Evolutionary conservation across 1,140 invertebrate species (phyloP), one percentile per base, ranked within the genome.

Genomic region (Neoseiulus cucumeris): DNA sequence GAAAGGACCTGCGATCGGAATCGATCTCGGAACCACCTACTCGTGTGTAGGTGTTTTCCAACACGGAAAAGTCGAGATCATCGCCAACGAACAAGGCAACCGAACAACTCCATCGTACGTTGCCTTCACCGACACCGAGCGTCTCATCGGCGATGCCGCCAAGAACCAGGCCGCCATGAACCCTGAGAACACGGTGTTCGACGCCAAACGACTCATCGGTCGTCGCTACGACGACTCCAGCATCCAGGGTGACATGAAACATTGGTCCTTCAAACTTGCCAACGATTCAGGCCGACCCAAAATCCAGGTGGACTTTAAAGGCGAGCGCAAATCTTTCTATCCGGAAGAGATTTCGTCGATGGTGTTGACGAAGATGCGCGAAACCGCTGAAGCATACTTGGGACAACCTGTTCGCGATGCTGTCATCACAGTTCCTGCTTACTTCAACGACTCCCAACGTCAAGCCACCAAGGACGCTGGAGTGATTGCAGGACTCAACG

Each of bases 211-310:
- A 76, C 80, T 96, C 69, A 95, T 96, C 75, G 91, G 91, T 64
- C 84, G 91, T 73, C 86, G 89, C 69, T 96, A 90, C 73, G 89
- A 94, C 67, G 93, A 96, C 76, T 69, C 82, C 9, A 83, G 85
- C 28, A 87, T 96, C 42, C 89, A 95, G 78, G 80, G 82, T 51
- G 92, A 96, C 73, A 94, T 94, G 87, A 94, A 93, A 77, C 89
- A 94, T 75, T 96, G 91, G 91, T 91, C 92, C 1, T 97, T 96
- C 76, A 85, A 84, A 67, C 90, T 96, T 1, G 79, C 91, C 68
- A 89, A 82, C 68, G 87, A 92, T 72, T 81, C 80, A 68, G 80
- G 83, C 39, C 93, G 93, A 79, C 90, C 78, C 81, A 75, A 91
- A 86, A 78, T 91, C 86, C 68, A 68, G 64, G 75, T 78, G 0